Base-by-base conservation (phyloP, 2,113 vertebrate genomes). In the Erythrocebus patas region DNA sequence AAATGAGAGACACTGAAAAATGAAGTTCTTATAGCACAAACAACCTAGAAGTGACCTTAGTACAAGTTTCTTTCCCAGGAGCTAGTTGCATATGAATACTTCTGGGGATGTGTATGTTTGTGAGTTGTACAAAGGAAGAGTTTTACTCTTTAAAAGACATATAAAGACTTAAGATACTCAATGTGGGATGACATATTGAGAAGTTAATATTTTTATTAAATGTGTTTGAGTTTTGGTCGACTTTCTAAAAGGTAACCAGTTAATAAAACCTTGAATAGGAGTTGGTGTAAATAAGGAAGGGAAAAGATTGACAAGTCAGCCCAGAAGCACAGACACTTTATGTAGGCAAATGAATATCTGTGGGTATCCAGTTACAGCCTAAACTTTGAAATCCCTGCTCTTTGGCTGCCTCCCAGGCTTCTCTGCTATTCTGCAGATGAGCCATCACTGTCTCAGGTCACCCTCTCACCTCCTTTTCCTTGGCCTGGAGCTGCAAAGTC, bases 401-500 rank as follows among this genome's bases (percentile, higher is more conserved):
- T 48, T 45, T 38, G 43, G 18, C 76, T 81, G 43, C 10, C 40
- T 91, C 22, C 30, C 61, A 59, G 83, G 80, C 87, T 89, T 72
- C 50, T 66, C 70, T 91, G 9, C 45, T 40, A 0, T n/a, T 14
- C 45, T 32, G 16, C 32, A 16, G 16, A 23, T 57, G 59, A 97
- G 91, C 95, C 95, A 97, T 81, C 73, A 6, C 3, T 1, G 2
- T 0, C 57, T 93, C 87, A 89, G 76, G 88, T 59, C 52, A 5
- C 40, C 6, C 30, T 89, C 98, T 99, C 98, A 99, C 99, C 99
- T 99, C 98, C 0, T 98, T 98, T 94, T 99, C 98, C 98, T 99
- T 98, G 85, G 97, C 97, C 87, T 96, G 82, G 14, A 99, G 98
- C 96, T 98, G 98, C 81, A 96, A 91, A 87, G 94, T 98, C 93